A percentile compares a stretch with the other conserved stretches of the same genome.
Evolutionary conservation across 2,888 invertebrate species (phyloP).

Genomic region (Keiferia lycopersicella): DNA sequence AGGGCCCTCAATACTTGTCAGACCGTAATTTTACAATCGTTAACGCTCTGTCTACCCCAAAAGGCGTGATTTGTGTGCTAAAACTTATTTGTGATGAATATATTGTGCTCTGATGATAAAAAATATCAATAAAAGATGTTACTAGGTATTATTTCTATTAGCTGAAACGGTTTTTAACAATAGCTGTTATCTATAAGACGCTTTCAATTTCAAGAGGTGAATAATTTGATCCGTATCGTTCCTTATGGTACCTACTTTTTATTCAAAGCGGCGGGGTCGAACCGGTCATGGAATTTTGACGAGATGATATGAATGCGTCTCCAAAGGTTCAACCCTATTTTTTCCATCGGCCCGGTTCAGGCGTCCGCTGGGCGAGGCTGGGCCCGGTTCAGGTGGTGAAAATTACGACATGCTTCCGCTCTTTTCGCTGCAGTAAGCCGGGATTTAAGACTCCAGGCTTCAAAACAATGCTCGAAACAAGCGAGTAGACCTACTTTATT

Average conservation of each 20-base stretch:
- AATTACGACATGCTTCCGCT: not conserved
- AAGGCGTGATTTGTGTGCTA: too few relatives aligned
- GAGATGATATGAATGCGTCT: constrained; percentile 32
- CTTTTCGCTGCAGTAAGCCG: not conserved
- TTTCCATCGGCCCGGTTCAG: constrained; percentile 58
- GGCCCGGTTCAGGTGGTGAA: not conserved
- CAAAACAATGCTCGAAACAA: constrained; percentile 8
- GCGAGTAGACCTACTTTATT: constrained; percentile 9
- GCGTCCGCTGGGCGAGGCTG: constrained; percentile 30
- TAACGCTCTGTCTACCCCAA: too few relatives aligned
- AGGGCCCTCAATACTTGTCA: too few relatives aligned
- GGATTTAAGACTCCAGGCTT: not conserved
- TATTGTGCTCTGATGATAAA: too few relatives aligned
- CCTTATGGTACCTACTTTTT: constrained; percentile 9
- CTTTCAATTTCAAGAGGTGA: constrained; percentile 13
- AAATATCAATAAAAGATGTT: too few relatives aligned
- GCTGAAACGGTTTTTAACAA: not conserved
- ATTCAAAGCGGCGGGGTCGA: constrained; percentile 29
- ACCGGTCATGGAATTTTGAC: constrained; percentile 36
- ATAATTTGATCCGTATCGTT: not conserved
- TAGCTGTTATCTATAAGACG: not conserved
- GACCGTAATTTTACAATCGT: too few relatives aligned
- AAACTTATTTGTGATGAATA: not conserved
- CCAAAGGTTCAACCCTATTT: constrained; percentile 28
- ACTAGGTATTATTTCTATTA: too few relatives aligned